Conservation (phyloP, 2,888 invertebrate species). For the Tenthredo scrophulariae region DNA sequence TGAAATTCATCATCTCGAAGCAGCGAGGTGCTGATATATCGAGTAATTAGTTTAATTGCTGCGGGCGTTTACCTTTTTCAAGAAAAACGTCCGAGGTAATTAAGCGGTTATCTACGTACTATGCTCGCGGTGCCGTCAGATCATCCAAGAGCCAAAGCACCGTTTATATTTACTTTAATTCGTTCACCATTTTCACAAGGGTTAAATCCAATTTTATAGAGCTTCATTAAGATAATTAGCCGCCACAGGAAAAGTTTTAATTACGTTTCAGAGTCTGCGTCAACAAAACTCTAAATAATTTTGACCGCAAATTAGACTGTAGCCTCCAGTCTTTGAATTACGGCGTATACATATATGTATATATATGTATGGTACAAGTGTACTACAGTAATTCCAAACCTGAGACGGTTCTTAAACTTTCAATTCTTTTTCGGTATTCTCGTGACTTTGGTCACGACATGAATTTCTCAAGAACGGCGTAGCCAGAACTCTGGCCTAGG, state of each 20-base stretch:
- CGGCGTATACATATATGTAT: neutral
- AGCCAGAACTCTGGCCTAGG: conserved; percentile 2
- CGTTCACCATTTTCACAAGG: conserved; percentile 48
- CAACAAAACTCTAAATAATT: conserved; percentile 41
- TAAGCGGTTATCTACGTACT: conserved; percentile 38
- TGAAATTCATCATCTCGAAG: conserved; percentile 27
- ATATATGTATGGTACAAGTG: neutral
- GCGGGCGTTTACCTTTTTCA: conserved; percentile 46
- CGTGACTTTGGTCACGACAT: neutral
- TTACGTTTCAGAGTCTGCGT: conserved; percentile 32
- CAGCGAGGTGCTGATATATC: conserved; percentile 41
- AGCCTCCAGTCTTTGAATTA: neutral
- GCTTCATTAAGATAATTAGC: conserved; percentile 49
- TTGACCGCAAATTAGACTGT: conserved; percentile 49
- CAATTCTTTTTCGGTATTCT: conserved; percentile 20
- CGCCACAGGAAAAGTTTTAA: conserved; percentile 41
- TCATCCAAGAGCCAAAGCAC: conserved; percentile 33
- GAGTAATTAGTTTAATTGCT: conserved; percentile 48
- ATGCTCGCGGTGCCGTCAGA: conserved; percentile 32
- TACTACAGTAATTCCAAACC: conserved; percentile 19
- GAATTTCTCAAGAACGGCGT: conserved; percentile 1
- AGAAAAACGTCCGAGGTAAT: conserved; percentile 48
- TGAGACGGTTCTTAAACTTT: conserved; percentile 12
- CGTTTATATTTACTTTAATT: conserved; percentile 44
- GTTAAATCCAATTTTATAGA: conserved; percentile 42